Base-by-base conservation (phyloP, 2,888 invertebrate genomes). In the Eupithecia exiguata region DNA sequence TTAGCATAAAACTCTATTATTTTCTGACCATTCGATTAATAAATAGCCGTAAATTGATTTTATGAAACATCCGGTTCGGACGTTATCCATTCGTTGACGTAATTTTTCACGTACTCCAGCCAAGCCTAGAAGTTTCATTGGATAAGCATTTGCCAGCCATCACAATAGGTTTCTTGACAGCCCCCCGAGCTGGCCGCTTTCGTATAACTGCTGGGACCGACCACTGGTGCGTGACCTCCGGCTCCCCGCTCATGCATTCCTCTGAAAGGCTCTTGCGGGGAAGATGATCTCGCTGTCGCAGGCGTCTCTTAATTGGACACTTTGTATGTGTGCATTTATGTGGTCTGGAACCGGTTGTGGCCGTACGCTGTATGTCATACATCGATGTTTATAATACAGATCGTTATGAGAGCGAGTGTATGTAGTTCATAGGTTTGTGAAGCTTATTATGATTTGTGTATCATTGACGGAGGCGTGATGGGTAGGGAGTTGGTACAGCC, bases 371-470 rank as follows among this genome's bases (percentile, higher is more conserved):
- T 89, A 91, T 91, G 92, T 92, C 91, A 93, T 89, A 90, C 89
- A 88, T 88, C 80, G 86, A 81, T 84, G 89, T 90, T 89, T 89
- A 86, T 89, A 25, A 86, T 90, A 87, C 84, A 85, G 85, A 89
- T 90, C 87, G 89, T 87, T 91, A 89, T 90, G 87, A 62, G 58
- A 58, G 53, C 43, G 16, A 21, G 61, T 77, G 75, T 72, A 72
- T 75, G 86, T 87, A 85, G 84, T 86, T 86, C 87, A 88, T 90
- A 89, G 89, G 86, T 89, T 89, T 86, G 86, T 86, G 86, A 88
- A 89, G 91, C 90, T 91, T 91, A 92, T 91, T 89, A 90, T 91
- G 91, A 92, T 91, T 91, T 92, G 91, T 92, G 88, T 88, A 90
- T 88, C 88, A 89, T 89, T 89, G 87, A 88, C 84, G 84, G 84